phyloP scores from a whole-genome alignment of 2,113 vertebrate genomes.

The Cephalopterus ornatus region DNA sequence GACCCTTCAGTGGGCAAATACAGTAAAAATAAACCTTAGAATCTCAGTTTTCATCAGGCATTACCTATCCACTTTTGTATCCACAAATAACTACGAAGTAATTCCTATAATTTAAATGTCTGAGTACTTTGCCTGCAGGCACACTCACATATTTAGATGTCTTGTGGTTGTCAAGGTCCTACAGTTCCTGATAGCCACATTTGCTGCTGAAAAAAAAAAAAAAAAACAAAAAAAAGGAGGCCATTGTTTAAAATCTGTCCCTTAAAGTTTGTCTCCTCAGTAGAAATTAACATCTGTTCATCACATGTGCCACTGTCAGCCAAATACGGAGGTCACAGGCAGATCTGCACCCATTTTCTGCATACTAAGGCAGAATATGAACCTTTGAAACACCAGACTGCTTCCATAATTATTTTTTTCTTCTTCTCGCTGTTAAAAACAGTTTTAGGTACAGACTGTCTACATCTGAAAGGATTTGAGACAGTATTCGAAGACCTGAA shows the following conservation, averaged over 20 bases:
- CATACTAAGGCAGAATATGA: not conserved
- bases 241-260: not conserved
- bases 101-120: slow-evolving; percentile 19
- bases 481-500: not conserved
- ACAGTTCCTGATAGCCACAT: not conserved
- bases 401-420: not conserved
- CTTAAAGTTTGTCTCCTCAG: not conserved
- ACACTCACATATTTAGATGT: not conserved
- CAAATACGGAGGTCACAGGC: not conserved
- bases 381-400: not conserved
- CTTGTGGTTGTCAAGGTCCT: not conserved
- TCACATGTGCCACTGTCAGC: not conserved
- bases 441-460: not conserved
- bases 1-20: not conserved
- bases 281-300: slow-evolving; percentile 5
- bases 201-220: not conserved
- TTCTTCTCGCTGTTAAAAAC: not conserved
- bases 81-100: not conserved
- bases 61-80: not conserved
- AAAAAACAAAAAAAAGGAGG: not conserved
- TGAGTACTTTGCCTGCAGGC: slow-evolving; percentile 9
- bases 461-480: not conserved
- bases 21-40: not conserved
- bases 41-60: not conserved
- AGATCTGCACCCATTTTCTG: not conserved